Evolutionary conservation across 2,888 invertebrate genomes (phyloP).

Genomic region (Mamestra brassicae): DNA sequence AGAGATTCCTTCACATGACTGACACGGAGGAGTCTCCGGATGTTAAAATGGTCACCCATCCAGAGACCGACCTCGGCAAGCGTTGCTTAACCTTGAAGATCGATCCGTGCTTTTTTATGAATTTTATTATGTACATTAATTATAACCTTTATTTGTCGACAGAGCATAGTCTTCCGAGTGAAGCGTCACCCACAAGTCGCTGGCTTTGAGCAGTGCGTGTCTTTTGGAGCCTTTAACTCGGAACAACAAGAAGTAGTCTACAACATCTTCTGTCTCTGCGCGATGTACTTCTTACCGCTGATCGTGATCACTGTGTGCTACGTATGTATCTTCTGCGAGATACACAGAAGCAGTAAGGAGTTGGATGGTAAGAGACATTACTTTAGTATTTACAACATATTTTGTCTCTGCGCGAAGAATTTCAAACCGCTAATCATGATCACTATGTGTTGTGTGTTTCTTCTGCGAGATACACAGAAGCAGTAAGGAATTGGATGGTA

Average conservation of each 20-base stretch:
- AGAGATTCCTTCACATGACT: too few relatives aligned
- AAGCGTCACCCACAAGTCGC: conserved; percentile 92
- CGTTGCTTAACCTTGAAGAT: too few relatives aligned
- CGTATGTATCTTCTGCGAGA: conserved; percentile 94
- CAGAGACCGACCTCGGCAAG: too few relatives aligned
- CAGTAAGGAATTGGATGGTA: conserved; percentile 91
- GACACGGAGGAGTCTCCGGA: too few relatives aligned
- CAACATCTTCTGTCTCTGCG: conserved; percentile 93
- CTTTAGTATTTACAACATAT: conserved; percentile 92
- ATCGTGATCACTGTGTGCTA: conserved; percentile 94
- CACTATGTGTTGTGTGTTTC: conserved; percentile 93
- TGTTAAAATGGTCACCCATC: too few relatives aligned
- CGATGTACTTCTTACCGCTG: conserved; percentile 95
- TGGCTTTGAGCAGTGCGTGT: conserved; percentile 94
- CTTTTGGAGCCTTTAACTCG: conserved; percentile 94
- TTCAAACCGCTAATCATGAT: conserved; percentile 91
- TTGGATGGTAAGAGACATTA: conserved; percentile 86
- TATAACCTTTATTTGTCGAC: conserved; percentile 73
- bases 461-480: conserved; percentile 93
- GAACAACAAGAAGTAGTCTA: conserved; percentile 92
- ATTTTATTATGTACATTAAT: background rate
- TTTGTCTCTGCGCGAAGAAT: conserved; percentile 94
- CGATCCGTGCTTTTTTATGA: too few relatives aligned
- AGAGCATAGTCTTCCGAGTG: conserved; percentile 94
- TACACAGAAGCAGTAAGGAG: conserved; percentile 92